phyloP scores from a whole-genome alignment of 2,888 invertebrate genomes.

The Lepetodrilus schrolli region DNA sequence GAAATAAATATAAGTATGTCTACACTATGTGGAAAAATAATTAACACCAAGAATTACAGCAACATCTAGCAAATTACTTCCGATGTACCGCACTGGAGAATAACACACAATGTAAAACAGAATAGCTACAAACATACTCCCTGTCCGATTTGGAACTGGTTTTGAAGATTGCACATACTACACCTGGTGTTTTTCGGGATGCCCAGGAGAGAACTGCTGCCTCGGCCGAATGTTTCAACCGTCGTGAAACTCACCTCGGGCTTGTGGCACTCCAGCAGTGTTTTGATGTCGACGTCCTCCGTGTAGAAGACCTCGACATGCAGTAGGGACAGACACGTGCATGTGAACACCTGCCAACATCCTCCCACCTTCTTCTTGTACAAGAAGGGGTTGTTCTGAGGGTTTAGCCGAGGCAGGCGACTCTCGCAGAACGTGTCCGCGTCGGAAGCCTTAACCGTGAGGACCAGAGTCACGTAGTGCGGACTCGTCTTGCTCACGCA shows the following conservation, averaged over 20 bases:
- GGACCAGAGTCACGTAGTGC: conserved; percentile 71
- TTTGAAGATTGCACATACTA: not conserved
- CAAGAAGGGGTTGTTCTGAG: conserved; percentile 39
- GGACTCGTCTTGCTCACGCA: conserved; percentile 58
- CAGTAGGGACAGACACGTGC: not conserved
- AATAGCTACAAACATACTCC: no score
- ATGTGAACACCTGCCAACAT: conserved; percentile 12
- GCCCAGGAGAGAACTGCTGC: not conserved
- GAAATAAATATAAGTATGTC: no score
- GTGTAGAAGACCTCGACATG: conserved; percentile 13
- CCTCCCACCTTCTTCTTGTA: not conserved
- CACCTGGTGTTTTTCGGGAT: conserved; percentile 9
- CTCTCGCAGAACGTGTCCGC: conserved; percentile 35
- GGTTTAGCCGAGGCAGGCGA: conserved; percentile 33
- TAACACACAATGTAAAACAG: no score
- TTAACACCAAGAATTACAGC: no score
- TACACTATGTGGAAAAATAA: no score
- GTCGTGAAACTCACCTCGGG: not conserved
- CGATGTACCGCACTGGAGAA: no score
- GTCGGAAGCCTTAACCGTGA: conserved; percentile 33
- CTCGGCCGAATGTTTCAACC: not conserved
- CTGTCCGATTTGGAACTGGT: no score
- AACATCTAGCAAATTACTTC: no score
- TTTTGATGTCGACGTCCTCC: not conserved
- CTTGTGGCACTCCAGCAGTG: not conserved